Evolutionary conservation across 2,888 invertebrate genomes (phyloP), one percentile per base, ranked within the genome.

Genomic region (Noctua pronuba): DNA sequence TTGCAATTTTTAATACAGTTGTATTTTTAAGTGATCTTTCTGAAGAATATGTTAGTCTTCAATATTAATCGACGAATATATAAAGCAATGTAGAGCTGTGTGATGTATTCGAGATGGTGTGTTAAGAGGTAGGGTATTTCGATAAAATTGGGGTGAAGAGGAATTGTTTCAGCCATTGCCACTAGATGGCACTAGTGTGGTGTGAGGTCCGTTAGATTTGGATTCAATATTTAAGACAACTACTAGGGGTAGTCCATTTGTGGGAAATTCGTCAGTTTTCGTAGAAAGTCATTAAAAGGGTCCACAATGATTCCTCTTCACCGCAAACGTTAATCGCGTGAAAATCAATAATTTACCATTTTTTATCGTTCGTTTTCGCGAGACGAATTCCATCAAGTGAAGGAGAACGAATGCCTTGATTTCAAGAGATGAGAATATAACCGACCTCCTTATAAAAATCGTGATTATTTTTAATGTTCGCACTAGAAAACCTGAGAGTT

Each of bases 51-150:
- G 78, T 83, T 88, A 89, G 73, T 86, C 78, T 88, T 89, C 88
- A 87, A 81, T 90, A 84, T 86, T 86, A 77, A 77, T 88, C 88
- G 73, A 79, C 24, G 70, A 84, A 73, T 86, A 77, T 85, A 60
- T 86, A 87, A 79, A 89, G 89, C 90, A 90, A 88, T 89, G 82
- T 90, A 85, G 86, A 69, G 62, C 74, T 83, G 85, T 86, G 83
- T 90, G 77, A 77, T 80, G 74, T 88, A 79, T 86, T 80, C 77
- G 80, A 86, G 78, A 80, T 73, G 87, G 69, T 84, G 84, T 79
- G 65, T 79, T 77, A 78, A 35, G 31, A 75, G 58, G 58, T 81
- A 83, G 70, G 58, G 24, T 73, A 79, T 46, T 71, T 41, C 41
- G 73, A 74, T 75, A 46, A 75, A 75, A 64, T 65, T 77, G 65